phyloP scores from a whole-genome alignment of 2,797 vertebrate genomes.

The Siniperca scherzeri region DNA sequence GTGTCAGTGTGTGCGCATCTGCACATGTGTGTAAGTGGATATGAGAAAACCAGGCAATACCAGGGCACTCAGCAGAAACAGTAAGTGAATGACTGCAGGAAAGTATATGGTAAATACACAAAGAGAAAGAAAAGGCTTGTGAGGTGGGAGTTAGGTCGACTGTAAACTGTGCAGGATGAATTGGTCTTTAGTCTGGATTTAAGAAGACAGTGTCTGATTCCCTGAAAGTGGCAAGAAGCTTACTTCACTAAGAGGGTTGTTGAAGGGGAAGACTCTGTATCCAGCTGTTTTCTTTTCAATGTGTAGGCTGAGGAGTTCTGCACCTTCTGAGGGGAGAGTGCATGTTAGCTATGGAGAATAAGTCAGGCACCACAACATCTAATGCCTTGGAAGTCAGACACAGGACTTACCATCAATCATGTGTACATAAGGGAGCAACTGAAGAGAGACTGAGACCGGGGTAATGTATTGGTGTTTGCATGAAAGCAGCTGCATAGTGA shows the following conservation, averaged over 20 bases:
- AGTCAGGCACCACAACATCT: constrained; percentile 21
- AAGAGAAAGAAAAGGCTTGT: constrained; percentile 7
- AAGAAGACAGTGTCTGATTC: constrained; percentile 26
- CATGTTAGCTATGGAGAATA: constrained; percentile 17
- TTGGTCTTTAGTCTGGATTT: constrained; percentile 35
- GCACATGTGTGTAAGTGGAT: constrained; percentile 10
- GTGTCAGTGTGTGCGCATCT: background rate
- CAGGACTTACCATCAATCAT: constrained; percentile 42
- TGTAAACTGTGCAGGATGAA: constrained; percentile 32
- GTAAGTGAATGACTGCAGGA: constrained; percentile 21
- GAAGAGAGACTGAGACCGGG: constrained; percentile 21
- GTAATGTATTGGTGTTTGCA: constrained; percentile 41
- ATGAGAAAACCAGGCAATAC: constrained; percentile 22
- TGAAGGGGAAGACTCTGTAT: constrained; percentile 4
- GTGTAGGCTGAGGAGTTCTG: constrained; percentile 13
- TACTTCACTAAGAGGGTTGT: constrained; percentile 8
- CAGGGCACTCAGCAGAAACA: constrained; percentile 27
- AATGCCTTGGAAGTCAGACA: constrained; percentile 31
- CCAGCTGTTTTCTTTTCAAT: constrained; percentile 32
- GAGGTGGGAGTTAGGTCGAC: background rate
- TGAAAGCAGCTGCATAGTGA: constrained; percentile 25
- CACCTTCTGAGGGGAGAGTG: background rate
- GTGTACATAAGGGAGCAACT: constrained; percentile 30
- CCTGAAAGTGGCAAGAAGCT: constrained; percentile 18
- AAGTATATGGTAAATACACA: constrained; percentile 22